Base-by-base conservation (phyloP, 1,140 invertebrate species). In the Wasmannia auropunctata region DNA sequence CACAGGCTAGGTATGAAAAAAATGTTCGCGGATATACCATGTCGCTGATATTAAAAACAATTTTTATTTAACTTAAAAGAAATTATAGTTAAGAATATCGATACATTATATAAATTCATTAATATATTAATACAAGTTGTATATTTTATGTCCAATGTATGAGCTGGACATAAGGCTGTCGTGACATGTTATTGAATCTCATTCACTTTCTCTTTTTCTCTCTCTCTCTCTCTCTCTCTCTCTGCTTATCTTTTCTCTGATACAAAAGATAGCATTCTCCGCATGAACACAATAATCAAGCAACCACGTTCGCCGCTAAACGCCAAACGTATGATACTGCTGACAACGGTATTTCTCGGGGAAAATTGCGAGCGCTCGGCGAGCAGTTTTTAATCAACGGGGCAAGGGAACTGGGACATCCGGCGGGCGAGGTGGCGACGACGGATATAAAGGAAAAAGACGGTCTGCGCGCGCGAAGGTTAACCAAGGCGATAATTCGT, bases 401-500 rank as follows among this genome's bases (percentile, higher is more conserved):
- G 74, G 72, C 84, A 76, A 89, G 87, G 84, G 85, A 84, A 75
- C 76, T 76, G 79, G 80, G 46, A 89, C 76, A 87, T 83, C 86
- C 60, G 76, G 51, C 34, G 51, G 54, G 34, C 34, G 65, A 77
- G 54, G 80, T 56, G 75, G 76, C 77, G 79, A 60, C 51, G 75
- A 72, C 65, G 69, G 28, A 87, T 56, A 87, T 56, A 86, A 90
- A 88, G 86, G 88, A 80, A 86, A 85, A 90, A 88, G 86, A 88
- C 76, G 85, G 75, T 65, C 37, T 72, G 51, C 54, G 77, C 51
- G 63, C 69, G 51, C 51, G 49, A 76, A 77, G 76, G 90, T 91
- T 88, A 90, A 92, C 88, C 88, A 89, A 87, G 87, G 87, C 91
- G 92, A 93, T 93, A 93, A 93, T 87, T 92, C 88, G 87, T 87